Evolutionary conservation across 2,113 vertebrate genomes (phyloP), one percentile per base, ranked within the genome.

Genomic region (Athene cunicularia): DNA sequence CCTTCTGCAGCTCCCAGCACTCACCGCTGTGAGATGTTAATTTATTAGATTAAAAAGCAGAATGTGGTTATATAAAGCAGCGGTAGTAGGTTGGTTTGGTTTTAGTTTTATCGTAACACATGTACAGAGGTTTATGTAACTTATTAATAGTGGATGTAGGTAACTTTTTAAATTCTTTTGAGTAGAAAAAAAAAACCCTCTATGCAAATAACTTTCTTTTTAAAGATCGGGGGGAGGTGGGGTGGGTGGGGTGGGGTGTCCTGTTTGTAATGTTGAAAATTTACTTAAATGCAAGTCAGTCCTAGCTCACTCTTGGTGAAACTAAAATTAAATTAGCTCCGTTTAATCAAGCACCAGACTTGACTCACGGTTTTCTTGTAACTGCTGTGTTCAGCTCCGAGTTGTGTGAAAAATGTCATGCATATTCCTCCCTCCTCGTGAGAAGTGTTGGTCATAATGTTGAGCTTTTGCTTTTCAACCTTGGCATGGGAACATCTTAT

Each of bases 401-500:
- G 19, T 9, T 20, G 64, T 86, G 64, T 94, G 79, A 91, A 82
- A 55, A 84, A 75, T 92, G 43, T 94, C 93, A 67, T 77, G 73
- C 66, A 30, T 92, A 62, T 63, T 62, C 92, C 76, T 86, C 55
- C 80, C 71, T 86, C 56, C 82, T 82, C 75, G 58, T 53, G 11
- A 22, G 43, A 12, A 11, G 35, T 5, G 43, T 12, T 67, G 63
- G 21, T 45, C 8, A 0, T 8, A 18, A 66, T 30, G 39, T 6
- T 27, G 56, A 50, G 41, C 56, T 86, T 67, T 86, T 67, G 37
- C 45, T 80, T 22, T 58, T 56, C 47, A 32, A 2, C 74, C 2
- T 0, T 47, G 59, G 45, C 84, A n/a, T 50, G 56, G 39, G 30
- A 81, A 77, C 53, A 32, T 55, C 35, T 33, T 24, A 11, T 80